Evolutionary conservation across 2,888 invertebrate species (phyloP).

Genomic region (Aricia artaxerxes): DNA sequence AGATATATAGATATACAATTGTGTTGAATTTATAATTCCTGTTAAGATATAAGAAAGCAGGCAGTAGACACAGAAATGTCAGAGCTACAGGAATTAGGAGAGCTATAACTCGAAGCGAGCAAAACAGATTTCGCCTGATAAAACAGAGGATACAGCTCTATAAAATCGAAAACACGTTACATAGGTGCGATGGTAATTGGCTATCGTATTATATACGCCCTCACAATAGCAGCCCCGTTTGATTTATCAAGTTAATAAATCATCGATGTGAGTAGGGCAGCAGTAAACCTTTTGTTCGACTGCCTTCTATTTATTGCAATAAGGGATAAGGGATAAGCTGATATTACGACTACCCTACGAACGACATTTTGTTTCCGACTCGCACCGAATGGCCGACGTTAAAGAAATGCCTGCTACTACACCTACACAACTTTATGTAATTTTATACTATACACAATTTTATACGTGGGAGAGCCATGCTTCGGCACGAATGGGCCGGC

Average conservation of each 20-base stretch:
- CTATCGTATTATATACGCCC: constrained; percentile 20
- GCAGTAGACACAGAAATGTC: not conserved
- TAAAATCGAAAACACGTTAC: constrained; percentile 16
- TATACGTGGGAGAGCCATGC: too few species aligned
- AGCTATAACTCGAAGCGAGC: not conserved
- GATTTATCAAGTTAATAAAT: constrained; percentile 26
- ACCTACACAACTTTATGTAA: not conserved
- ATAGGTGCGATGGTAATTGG: constrained; percentile 7
- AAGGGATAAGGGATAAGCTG: constrained; percentile 13
- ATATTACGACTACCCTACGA: constrained; percentile 6
- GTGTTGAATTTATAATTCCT: not conserved
- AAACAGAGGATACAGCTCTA: not conserved
- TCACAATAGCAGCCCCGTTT: constrained; percentile 1
- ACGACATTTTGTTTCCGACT: constrained; percentile 8
- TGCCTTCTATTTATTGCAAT: constrained; percentile 17
- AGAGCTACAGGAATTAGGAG: not conserved
- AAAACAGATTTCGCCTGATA: not conserved
- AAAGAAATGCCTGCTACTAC: not conserved
- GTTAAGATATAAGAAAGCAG: not conserved
- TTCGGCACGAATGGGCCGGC: too few species aligned
- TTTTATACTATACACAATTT: too few species aligned
- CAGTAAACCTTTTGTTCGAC: constrained; percentile 27
- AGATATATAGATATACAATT: not conserved
- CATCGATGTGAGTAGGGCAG: not conserved
- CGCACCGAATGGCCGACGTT: not conserved